A percentile compares a stretch with the other conserved stretches of the same genome.
These are phyloP conservation scores for Acanthochromis polyacanthus DNA, from an alignment of 2,113 vertebrate genomes.

Conservation along the genomic window DNA sequence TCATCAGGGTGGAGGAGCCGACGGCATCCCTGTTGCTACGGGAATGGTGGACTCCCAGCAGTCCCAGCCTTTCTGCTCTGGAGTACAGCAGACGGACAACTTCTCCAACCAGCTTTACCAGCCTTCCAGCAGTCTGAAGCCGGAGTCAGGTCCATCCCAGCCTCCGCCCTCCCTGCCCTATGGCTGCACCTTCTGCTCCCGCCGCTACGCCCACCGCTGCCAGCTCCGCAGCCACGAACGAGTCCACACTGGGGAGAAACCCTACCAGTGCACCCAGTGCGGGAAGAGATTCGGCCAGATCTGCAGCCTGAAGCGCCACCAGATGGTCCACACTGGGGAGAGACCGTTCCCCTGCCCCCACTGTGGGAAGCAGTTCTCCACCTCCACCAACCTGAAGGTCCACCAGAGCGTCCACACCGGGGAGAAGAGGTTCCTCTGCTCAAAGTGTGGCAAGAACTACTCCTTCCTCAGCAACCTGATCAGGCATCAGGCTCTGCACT, in stretches of 20 bases:
- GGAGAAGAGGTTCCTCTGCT: slow-evolving; percentile 66
- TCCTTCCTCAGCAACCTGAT: slow-evolving; percentile 73
- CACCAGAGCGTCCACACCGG: slow-evolving; percentile 75
- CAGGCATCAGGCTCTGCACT: slow-evolving; percentile 68
- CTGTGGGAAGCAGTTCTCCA: slow-evolving; percentile 71
- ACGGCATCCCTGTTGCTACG: background rate
- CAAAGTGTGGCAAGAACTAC: slow-evolving; percentile 70
- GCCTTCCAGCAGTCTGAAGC: background rate
- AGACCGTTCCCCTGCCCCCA: slow-evolving; percentile 65
- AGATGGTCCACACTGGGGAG: slow-evolving; percentile 70
- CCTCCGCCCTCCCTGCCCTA: slow-evolving; percentile 23
- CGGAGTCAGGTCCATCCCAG: slow-evolving; percentile 3
- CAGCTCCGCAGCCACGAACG: slow-evolving; percentile 62
- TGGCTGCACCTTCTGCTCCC: slow-evolving; percentile 48
- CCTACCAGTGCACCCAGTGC: slow-evolving; percentile 62
- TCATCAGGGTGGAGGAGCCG: slow-evolving; percentile 4
- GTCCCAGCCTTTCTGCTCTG: background rate
- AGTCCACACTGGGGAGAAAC: slow-evolving; percentile 62
- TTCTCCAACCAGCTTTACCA: background rate
- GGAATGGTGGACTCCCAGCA: background rate
- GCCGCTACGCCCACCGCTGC: slow-evolving; percentile 59
- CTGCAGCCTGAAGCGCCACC: slow-evolving; percentile 71
- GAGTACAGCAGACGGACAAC: background rate
- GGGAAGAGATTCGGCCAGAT: slow-evolving; percentile 67
- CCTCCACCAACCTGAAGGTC: slow-evolving; percentile 69